Evolutionary conservation across 2,888 invertebrate species (phyloP), one percentile per base, ranked within the genome.

Genomic region (Phymatocera aterrima): DNA sequence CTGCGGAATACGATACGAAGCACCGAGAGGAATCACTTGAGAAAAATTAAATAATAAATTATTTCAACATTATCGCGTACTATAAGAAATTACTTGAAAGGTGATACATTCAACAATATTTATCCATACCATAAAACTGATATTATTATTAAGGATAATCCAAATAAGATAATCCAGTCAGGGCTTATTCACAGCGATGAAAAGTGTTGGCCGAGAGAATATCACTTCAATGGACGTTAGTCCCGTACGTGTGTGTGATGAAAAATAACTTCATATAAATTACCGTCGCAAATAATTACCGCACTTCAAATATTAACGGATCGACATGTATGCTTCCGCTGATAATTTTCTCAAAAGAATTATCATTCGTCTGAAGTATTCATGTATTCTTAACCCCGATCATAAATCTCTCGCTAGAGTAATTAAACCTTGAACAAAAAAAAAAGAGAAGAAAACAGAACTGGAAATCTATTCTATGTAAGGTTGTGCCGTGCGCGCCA

Each of bases 401-500:
- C 12, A 0, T 60, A 43, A 57, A 75, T 57, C 75, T 57, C 18
- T 60, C 28, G 3, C 28, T 57, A 1, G n/a, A n/a, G n/a, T n/a
- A n/a, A n/a, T 57, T 28, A 57, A 28, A 57, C 57, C 57, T 57
- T 28, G 68, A 28, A 28, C n/a, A n/a, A n/a, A n/a, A n/a, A n/a
- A n/a, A n/a, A n/a, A n/a, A n/a, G n/a, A n/a, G 3, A 61, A 15
- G 65, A 37, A 37, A 37, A 10, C 8, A 61, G 1, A 3, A 48
- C n/a, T 24, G 10, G 8, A 12, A 48, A 43, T 51, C 48, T n/a
- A n/a, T 34, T 72, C n/a, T n/a, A n/a, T n/a, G 75, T 57, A 75
- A 75, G 75, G 75, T 75, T 75, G 75, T 75, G 75, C 75, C 18
- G 75, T 75, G 75, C 75, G 75, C 75, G 75, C 75, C 75, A 75